Evolutionary conservation across 2,113 vertebrate genomes (phyloP).

Genomic region (Pterocles gutturalis): DNA sequence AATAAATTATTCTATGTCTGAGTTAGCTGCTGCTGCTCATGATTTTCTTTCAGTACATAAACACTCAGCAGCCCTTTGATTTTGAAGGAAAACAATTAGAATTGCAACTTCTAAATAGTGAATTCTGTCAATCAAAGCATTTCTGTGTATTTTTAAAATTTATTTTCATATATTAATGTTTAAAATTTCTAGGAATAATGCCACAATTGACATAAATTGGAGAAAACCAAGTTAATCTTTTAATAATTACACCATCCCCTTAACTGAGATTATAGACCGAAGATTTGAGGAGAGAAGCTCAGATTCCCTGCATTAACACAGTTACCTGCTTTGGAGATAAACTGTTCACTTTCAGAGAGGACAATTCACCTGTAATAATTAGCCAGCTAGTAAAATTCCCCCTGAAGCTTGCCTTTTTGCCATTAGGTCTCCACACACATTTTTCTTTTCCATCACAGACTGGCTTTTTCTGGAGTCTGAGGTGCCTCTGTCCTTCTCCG

Average conservation of each 20-base stretch:
- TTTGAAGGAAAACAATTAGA: background rate
- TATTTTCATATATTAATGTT: background rate
- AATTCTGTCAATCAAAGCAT: background rate
- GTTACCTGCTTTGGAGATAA: background rate
- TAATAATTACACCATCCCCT: background rate
- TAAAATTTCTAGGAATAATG: background rate
- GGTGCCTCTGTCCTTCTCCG: background rate
- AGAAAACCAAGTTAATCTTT: background rate
- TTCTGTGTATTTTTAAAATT: background rate
- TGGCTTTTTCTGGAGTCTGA: background rate
- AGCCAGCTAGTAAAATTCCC: background rate
- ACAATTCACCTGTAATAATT: background rate
- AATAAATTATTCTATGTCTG: background rate
- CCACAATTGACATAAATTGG: background rate
- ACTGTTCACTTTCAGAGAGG: background rate
- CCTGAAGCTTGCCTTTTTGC: background rate
- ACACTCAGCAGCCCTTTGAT: background rate
- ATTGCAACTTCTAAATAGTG: background rate
- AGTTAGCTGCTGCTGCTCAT: background rate
- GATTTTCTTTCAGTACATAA: background rate
- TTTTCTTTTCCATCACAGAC: background rate
- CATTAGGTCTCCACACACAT: background rate
- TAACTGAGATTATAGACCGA: background rate
- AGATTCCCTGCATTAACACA: background rate
- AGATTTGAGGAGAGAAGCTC: background rate